Evolutionary conservation across 2,797 vertebrate species (phyloP).

Genomic region (Myotis daubentonii): DNA sequence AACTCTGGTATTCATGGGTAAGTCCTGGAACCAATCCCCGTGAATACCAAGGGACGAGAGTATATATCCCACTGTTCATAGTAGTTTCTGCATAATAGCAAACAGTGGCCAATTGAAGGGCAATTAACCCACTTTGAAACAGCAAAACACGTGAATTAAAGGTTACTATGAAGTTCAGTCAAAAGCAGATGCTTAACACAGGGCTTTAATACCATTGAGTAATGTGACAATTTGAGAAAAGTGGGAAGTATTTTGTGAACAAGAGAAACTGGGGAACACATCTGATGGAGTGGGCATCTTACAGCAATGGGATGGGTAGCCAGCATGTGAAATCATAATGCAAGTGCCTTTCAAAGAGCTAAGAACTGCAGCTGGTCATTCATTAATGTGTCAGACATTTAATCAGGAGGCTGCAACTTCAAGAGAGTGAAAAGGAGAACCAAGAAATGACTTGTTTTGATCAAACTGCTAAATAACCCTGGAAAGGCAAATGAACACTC

Average conservation of each 20-base stretch:
- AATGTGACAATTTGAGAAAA: slow-evolving; percentile 70
- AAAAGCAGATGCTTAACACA: slow-evolving; percentile 82
- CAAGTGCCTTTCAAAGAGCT: slow-evolving; percentile 43
- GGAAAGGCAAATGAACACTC: slow-evolving; percentile 10
- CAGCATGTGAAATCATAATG: slow-evolving; percentile 22
- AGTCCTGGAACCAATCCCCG: not conserved
- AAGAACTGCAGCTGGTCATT: slow-evolving; percentile 37
- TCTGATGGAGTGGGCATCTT: slow-evolving; percentile 29
- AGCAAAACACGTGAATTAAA: slow-evolving; percentile 74
- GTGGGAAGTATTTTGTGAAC: slow-evolving; percentile 7
- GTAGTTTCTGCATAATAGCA: slow-evolving; percentile 15
- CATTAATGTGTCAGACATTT: slow-evolving; percentile 52
- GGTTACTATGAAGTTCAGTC: slow-evolving; percentile 74
- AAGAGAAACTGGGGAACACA: slow-evolving; percentile 47
- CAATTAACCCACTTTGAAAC: slow-evolving; percentile 62
- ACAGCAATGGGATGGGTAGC: slow-evolving; percentile 27
- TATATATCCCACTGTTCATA: not conserved
- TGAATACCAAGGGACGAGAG: not conserved
- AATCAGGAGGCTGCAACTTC: slow-evolving; percentile 27
- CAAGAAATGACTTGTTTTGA: not conserved
- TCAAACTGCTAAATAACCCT: slow-evolving; percentile 14
- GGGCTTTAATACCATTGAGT: slow-evolving; percentile 81
- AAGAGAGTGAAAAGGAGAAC: not conserved
- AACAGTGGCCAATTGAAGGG: not conserved
- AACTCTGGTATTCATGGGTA: not conserved